Conservation (phyloP, 2,888 invertebrate species). For the Sericinus montela region DNA sequence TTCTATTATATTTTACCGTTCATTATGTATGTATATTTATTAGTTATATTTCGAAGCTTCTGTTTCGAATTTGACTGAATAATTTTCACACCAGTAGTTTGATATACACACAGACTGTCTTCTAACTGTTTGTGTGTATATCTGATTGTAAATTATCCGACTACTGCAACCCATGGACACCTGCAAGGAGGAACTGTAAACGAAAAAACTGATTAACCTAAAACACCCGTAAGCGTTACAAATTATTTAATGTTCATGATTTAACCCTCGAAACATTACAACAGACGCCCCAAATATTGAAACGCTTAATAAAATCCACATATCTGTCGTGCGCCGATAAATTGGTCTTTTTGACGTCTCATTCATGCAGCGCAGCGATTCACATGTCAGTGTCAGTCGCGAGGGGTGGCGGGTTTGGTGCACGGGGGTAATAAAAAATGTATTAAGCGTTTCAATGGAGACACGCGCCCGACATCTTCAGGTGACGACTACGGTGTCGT, state of each 20-base stretch:
- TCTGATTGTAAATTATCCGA: no score
- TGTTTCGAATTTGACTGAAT: no score
- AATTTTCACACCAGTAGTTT: no score
- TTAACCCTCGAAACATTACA: conserved; percentile 17
- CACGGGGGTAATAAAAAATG: conserved; percentile 47
- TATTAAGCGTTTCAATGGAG: conserved; percentile 41
- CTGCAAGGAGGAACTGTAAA: no score
- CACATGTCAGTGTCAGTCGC: conserved; percentile 53
- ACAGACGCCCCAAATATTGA: conserved; percentile 54
- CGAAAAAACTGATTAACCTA: no score
- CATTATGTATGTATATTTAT: no score
- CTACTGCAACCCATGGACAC: no score
- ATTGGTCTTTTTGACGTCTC: conserved; percentile 75
- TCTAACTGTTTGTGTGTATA: no score
- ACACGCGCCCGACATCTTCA: conserved; percentile 56
- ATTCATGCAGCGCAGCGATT: conserved; percentile 51
- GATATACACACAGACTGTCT: no score
- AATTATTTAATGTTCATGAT: conserved; percentile 7
- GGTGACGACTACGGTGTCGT: conserved; percentile 36
- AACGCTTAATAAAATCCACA: conserved; percentile 70
- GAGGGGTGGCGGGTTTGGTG: conserved; percentile 32
- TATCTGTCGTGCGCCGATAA: conserved; percentile 54
- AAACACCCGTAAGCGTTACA: conserved; percentile 4
- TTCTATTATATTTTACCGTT: no score
- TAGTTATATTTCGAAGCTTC: no score